These are phyloP conservation scores for Aphelenchoides fujianensis DNA, from an alignment of 1,140 invertebrate species.

Conservation along the genomic window DNA sequence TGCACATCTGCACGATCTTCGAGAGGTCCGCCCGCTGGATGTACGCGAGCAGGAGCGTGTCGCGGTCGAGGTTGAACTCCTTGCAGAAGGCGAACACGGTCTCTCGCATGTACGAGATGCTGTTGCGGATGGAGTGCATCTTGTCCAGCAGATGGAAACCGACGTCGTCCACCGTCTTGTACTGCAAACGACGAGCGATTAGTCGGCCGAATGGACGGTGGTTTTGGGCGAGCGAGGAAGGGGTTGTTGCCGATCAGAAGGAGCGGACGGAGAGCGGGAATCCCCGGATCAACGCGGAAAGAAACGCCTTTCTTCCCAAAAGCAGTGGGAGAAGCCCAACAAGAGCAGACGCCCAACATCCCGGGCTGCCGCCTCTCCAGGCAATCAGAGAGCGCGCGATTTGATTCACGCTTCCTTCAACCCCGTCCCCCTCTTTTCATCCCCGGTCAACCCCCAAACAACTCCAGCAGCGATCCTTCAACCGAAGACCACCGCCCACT, in stretches of 20 bases:
- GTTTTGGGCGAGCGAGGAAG: no score
- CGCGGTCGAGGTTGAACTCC: not conserved
- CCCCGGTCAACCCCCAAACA: not conserved
- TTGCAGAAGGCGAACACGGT: not conserved
- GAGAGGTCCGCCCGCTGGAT: conserved; percentile 3
- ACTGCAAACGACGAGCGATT: not conserved
- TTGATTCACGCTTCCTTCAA: no score
- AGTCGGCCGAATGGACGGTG: not conserved
- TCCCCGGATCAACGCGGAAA: no score
- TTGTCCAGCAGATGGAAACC: not conserved
- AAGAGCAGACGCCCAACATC: no score
- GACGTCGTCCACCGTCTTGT: not conserved
- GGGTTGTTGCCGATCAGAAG: no score
- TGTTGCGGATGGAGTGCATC: not conserved
- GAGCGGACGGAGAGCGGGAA: no score
- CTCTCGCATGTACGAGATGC: not conserved
- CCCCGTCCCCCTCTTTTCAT: no score
- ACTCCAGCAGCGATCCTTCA: not conserved
- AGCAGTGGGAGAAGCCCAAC: no score
- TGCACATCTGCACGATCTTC: conserved; percentile 1
- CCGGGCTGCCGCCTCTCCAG: no score
- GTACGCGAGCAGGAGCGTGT: not conserved
- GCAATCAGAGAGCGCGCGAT: no score
- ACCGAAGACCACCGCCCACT: not conserved
- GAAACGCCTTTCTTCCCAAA: no score